Base-by-base conservation (phyloP, 2,888 invertebrate species). In the Ptycholaimellus sp. region DNA sequence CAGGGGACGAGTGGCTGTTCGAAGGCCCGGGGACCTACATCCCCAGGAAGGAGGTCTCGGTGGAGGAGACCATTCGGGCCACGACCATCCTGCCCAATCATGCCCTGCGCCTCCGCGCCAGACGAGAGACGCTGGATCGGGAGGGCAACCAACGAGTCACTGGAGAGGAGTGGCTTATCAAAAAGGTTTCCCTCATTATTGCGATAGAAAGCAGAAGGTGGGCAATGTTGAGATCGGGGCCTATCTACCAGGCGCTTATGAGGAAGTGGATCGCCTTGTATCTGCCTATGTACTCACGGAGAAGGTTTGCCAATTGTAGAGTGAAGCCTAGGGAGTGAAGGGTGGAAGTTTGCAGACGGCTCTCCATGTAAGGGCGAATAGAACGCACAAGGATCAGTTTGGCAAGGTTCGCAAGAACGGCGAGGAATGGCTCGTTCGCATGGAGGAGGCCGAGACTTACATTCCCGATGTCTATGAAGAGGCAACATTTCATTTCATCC, bases 1-100 rank as follows among this genome's bases (percentile, higher is more conserved):
- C 65, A 33, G 65, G 65, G 2, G 65, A 66, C 47, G 63, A 65
- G 46, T 66, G 64, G 63, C 51, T 66, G 22, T 65, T 65, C 52
- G 63, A 63, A 44, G 65, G 62, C 33, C 55, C 53, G 35, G 63
- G 62, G 3, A 65, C 64, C 2, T 66, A 65, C 49, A 60, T 62
- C 43, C 63, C 63, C 4, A 47, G 60, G 14, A 63, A 63, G 42
- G 65, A 65, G 43, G 63, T 62, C 2, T 54, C 56, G 25, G 60
- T 65, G 7, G 56, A 59, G 27, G 60, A 61, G 40, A 57, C 58
- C 2, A 47, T 63, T 30, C 44, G 53, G 16, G 63, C 65, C n/a
- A 59, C 57, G 2, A 51, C 63, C 3, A 60, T 66, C 42, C 52
- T 53, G 33, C 57, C 61, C 3, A 65, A 66, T 46, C 62, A 64